Evolutionary conservation across 2,888 invertebrate genomes (phyloP).

Genomic region (Lordiphosa fenestrarum): DNA sequence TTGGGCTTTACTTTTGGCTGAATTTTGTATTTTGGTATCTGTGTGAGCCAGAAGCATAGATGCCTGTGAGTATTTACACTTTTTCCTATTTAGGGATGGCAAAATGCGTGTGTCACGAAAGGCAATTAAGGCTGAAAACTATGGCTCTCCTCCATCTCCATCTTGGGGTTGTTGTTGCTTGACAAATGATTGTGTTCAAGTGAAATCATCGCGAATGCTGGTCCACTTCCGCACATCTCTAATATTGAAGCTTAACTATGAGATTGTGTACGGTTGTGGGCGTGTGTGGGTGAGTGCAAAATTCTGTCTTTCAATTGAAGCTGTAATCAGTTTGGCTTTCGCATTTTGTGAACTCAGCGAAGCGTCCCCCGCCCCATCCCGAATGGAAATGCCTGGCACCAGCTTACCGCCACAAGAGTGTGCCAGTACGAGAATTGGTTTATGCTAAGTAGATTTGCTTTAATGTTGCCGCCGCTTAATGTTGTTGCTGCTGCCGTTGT

Average conservation of each 20-base stretch:
- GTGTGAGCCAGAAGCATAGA: no score
- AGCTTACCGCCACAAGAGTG: not conserved
- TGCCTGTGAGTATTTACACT: not conserved
- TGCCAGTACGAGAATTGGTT: constrained; percentile 59
- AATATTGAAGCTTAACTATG: not conserved
- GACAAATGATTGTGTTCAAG: no score
- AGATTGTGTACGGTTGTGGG: not conserved
- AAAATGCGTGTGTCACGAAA: constrained; percentile 9
- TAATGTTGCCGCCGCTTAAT: constrained; percentile 38
- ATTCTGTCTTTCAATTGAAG: constrained; percentile 51
- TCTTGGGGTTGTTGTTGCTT: no score
- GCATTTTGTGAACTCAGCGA: constrained; percentile 49
- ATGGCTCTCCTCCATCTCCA: no score
- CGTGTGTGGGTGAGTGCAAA: constrained; percentile 5
- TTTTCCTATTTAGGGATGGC: no score
- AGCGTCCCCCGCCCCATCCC: constrained; percentile 11
- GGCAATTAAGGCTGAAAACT: not conserved
- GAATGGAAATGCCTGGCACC: constrained; percentile 43
- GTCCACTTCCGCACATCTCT: no score
- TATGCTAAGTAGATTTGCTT: constrained; percentile 66
- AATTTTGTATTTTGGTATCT: not conserved
- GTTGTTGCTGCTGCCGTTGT: constrained; percentile 23
- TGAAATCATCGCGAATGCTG: no score
- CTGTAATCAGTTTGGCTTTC: constrained; percentile 70
- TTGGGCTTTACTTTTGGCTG: constrained; percentile 24